These are phyloP conservation scores for Drosophila tristis DNA, from an alignment of 1,140 invertebrate species.

Conservation along the genomic window DNA sequence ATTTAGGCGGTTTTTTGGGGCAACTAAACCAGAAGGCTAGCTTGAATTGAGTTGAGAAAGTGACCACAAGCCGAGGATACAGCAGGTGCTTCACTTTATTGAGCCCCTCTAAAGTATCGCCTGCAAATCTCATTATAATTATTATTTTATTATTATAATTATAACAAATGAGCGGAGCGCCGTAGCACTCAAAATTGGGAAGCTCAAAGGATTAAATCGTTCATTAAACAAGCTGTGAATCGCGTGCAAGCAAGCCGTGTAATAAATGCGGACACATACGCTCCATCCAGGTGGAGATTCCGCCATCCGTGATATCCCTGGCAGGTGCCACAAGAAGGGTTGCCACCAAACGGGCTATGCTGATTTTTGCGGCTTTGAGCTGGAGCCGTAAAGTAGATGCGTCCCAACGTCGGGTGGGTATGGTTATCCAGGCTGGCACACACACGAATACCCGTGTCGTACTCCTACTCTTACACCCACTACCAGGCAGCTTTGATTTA, in stretches of 20 bases:
- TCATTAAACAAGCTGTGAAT: too few species aligned
- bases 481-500: constrained; percentile 72
- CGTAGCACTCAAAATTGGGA: constrained; percentile 52
- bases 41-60: constrained; percentile 15
- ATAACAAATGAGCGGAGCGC: constrained; percentile 61
- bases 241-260: constrained; percentile 37
- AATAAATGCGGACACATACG: constrained; percentile 66
- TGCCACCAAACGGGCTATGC: constrained; percentile 49
- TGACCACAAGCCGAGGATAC: constrained; percentile 28
- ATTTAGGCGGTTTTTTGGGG: constrained; percentile 15
- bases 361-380: constrained; percentile 75
- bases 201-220: too few species aligned
- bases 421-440: too few species aligned
- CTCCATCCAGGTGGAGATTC: constrained; percentile 49
- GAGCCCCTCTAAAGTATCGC: constrained; percentile 2
- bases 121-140: constrained; percentile 60
- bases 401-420: constrained; percentile 32
- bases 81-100: constrained; percentile 29
- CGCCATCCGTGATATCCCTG: not conserved
- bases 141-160: too few species aligned
- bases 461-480: not conserved
- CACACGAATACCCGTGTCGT: too few species aligned
- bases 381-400: constrained; percentile 49
- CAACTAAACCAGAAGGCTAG: too few species aligned
- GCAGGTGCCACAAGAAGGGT: constrained; percentile 27